phyloP scores from a whole-genome alignment of 2,797 vertebrate genomes.

The Perodicticus potto region DNA sequence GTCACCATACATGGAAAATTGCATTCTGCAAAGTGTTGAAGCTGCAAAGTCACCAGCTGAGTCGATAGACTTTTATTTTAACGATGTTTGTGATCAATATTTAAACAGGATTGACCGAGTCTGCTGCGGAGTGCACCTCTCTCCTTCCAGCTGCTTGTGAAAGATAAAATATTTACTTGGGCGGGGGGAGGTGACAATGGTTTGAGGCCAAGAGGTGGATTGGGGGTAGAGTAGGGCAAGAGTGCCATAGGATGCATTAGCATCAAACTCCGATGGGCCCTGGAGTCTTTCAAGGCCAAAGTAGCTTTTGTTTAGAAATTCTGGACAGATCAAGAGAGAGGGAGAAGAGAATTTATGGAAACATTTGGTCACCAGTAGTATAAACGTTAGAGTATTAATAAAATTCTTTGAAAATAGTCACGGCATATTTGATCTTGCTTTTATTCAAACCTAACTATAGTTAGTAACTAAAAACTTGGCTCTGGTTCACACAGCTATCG shows the following conservation, averaged over 20 bases:
- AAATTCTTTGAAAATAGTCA: constrained; percentile 48
- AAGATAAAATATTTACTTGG: constrained; percentile 77
- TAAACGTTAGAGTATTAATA: constrained; percentile 47
- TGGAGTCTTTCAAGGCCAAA: not conserved
- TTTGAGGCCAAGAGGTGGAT: not conserved
- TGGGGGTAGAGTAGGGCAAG: not conserved
- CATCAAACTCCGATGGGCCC: not conserved
- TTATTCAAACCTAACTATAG: constrained; percentile 40
- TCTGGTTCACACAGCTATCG: not conserved
- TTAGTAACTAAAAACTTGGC: not conserved
- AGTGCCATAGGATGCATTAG: not conserved
- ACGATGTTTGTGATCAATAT: constrained; percentile 87
- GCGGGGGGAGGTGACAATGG: not conserved
- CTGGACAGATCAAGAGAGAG: not conserved
- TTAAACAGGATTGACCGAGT: constrained; percentile 86
- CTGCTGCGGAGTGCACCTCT: constrained; percentile 65
- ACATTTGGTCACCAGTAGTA: not conserved
- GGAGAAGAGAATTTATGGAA: constrained; percentile 52
- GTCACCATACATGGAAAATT: constrained; percentile 75
- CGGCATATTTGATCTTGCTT: constrained; percentile 44
- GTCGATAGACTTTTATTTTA: constrained; percentile 86
- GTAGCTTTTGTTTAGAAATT: constrained; percentile 13
- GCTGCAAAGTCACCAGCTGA: constrained; percentile 77
- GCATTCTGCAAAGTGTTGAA: constrained; percentile 74
- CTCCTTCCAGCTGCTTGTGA: constrained; percentile 80